Evolutionary conservation across 2,888 invertebrate genomes (phyloP), one percentile per base, ranked within the genome.

Genomic region (Sesia bembeciformis): DNA sequence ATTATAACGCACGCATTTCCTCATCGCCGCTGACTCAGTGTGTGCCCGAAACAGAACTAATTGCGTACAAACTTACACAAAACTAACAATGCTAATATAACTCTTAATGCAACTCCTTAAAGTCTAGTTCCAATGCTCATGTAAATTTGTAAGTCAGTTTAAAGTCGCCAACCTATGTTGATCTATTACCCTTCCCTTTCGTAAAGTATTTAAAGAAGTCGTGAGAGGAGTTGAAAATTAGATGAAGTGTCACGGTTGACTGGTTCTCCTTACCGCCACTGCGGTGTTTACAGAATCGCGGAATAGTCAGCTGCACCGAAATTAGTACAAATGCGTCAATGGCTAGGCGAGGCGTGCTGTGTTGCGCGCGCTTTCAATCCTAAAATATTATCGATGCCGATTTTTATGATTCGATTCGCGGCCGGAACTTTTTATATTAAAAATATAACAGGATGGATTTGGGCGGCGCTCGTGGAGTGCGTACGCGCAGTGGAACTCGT

Each of bases 321-420:
- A 84, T 89, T 88, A 89, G 88, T 89, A 80, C 81, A 84, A 78
- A 84, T 87, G 86, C 87, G 88, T 87, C 88, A 88, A 87, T 85
- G 86, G 75, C 71, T 73, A 78, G 84, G 73, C 83, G 84, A 70
- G 66, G 74, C 70, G 69, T 61, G 67, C 71, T 68, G 67, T 66
- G 72, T 67, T 69, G 79, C 73, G 79, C 79, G 78, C 77, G 80
- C 80, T 40, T 76, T 72, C 68, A 68, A 70, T 78, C 78, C 70
- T 76, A 74, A 78, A 79, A 80, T 84, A 82, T 49, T 51, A 53
- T 80, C 74, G 81, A 81, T 84, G 53, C 50, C 51, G 55, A 84
- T 85, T 84, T 85, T 86, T 84, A 84, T 81, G 84, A 84, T 84
- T 74, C 78, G 79, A 80, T 80, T 70, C 79, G 70, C 65, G 74